Evolutionary conservation across 2,797 vertebrate genomes (phyloP), one percentile per base, ranked within the genome.

Genomic region (Tenualosa thibaudeaui): DNA sequence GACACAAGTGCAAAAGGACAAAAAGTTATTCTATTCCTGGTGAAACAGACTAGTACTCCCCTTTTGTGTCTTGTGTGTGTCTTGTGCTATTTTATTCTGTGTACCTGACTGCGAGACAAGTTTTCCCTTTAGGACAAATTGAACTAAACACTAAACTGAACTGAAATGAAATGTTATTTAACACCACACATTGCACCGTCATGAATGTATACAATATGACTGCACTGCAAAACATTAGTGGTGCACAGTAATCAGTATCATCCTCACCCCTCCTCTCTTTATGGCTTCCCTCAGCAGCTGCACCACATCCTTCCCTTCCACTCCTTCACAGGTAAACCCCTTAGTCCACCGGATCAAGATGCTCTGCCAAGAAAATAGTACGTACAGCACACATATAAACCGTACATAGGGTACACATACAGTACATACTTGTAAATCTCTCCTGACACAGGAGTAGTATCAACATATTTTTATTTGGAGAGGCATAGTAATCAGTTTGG

Each of bases 261-360:
- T 62, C 5, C 5, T 92, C 75, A 97, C 97, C 91, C 94, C 90
- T 88, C 92, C 93, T 83, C 94, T 94, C 6, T 88, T 68, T 53
- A 97, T 94, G 86, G 96, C 96, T 0, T 91, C 88, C 84, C 94
- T 95, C 88, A 98, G 94, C 65, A 97, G 12, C 88, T 93, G 86
- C 86, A 96, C 96, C 82, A 97, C 94, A 0, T 98, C 96, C 37
- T 91, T 22, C 2, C 96, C 97, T 88, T 95, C 95, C 87, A 97
- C 95, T 0, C 91, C 96, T 0, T 93, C 94, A 91, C 96, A 97
- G 68, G 58, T 90, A 89, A 97, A 97, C 62, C 95, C 95, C 92
- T 97, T 97, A 3, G 96, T 96, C 97, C 97, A 97, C 88, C 90
- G 95, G 86, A 97, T 93, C 91, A 97, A 94, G 85, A 95, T 94